These are phyloP conservation scores for Leptopilina myrica DNA, from an alignment of 2,888 invertebrate genomes.

Conservation along the genomic window DNA sequence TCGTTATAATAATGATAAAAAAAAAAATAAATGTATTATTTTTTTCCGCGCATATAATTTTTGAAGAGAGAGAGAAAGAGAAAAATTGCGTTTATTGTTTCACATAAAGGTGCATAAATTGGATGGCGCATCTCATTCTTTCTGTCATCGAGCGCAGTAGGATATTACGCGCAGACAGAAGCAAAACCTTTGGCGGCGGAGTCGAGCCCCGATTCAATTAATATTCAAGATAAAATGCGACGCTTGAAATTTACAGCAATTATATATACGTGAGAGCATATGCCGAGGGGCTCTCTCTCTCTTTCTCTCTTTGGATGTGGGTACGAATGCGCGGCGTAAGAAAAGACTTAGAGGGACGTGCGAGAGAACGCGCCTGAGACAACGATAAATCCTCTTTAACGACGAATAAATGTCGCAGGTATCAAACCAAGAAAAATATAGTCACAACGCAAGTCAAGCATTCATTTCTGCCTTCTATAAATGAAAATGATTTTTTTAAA, in stretches of 20 bases:
- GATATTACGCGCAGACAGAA: constrained; percentile 36
- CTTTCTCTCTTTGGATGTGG: neutral
- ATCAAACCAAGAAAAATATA: constrained; percentile 47
- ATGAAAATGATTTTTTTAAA: constrained; percentile 46
- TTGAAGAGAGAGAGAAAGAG: no score
- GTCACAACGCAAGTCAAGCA: constrained; percentile 47
- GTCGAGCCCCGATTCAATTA: constrained; percentile 34
- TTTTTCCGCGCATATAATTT: no score
- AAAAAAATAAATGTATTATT: no score
- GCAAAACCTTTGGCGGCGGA: constrained; percentile 33
- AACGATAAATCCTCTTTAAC: constrained; percentile 51
- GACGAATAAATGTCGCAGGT: constrained; percentile 51
- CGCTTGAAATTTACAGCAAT: constrained; percentile 39
- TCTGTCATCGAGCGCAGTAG: constrained; percentile 29
- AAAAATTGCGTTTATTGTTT: neutral
- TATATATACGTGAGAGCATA: constrained; percentile 35
- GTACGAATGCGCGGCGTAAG: constrained; percentile 32
- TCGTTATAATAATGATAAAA: no score
- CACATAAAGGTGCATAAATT: neutral
- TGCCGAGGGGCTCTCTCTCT: neutral
- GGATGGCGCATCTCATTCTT: constrained; percentile 7
- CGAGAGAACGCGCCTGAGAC: constrained; percentile 48
- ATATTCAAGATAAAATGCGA: constrained; percentile 40
- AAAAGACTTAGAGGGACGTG: constrained; percentile 40
- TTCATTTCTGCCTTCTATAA: constrained; percentile 50